These are phyloP conservation scores for Simalia tracyae DNA, from an alignment of 2,797 vertebrate species.

Conservation along the genomic window DNA sequence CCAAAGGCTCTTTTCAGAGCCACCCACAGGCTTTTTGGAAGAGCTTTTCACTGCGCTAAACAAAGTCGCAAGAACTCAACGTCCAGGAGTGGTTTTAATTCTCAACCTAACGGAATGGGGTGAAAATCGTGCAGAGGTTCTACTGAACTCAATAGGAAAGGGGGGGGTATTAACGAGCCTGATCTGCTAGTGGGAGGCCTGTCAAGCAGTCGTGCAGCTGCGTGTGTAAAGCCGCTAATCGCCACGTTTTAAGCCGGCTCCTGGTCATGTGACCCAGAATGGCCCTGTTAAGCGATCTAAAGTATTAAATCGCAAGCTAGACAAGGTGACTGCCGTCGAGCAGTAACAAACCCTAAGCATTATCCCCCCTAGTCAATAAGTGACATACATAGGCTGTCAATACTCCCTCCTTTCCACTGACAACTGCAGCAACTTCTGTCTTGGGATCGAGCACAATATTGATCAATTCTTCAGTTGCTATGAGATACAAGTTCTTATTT, in stretches of 20 bases:
- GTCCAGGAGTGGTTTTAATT: not conserved
- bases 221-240: not conserved
- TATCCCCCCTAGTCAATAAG: not conserved
- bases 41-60: not conserved
- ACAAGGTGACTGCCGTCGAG: not conserved
- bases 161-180: not conserved
- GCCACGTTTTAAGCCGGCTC: not conserved
- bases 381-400: not conserved
- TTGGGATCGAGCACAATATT: not conserved
- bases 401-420: not conserved
- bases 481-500: too few relatives aligned
- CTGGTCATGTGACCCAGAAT: not conserved
- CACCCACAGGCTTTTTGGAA: not conserved
- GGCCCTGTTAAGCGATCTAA: not conserved
- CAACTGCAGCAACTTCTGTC: not conserved
- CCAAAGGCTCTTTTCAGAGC: slow-evolving; percentile 45
- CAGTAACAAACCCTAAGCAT: not conserved
- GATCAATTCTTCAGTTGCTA: not conserved
- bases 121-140: too few relatives aligned
- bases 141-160: not conserved
- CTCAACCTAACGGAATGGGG: not conserved
- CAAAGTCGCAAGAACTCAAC: not conserved
- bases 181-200: not conserved
- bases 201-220: not conserved
- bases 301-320: not conserved